Base-by-base conservation (phyloP, 2,888 invertebrate species). In the Eristalis intricaria region DNA sequence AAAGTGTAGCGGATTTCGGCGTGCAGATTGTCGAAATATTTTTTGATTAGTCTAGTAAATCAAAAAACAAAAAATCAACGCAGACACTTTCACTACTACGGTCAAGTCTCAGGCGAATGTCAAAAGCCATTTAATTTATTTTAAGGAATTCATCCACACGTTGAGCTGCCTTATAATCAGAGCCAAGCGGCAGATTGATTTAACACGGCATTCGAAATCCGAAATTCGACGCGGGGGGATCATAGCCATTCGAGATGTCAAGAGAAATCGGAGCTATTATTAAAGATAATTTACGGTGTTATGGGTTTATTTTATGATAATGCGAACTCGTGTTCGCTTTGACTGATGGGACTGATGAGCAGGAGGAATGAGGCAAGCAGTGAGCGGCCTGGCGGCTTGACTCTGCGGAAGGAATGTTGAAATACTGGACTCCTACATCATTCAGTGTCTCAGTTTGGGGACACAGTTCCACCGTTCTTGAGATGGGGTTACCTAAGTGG, bases 241-340 rank as follows among this genome's bases (percentile, higher is more conserved):
- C 13, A 60, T 13, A 60, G 60, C 15, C 13, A 23, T 60, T 23
- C 13, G 60, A 26, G 23, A 60, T 60, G 60, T 60, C 60, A 60
- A 60, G 60, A 26, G 60, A 60, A 60, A 60, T 60, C 60, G 60
- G 26, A 29, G 26, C 60, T 60, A 29, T 60, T 23, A 60, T 60
- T 60, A 60, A 60, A 60, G 60, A 29, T 26, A 60, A 60, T 26
- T 26, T 13, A 15, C 19, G 43, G 50, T 50, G 50, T 19, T 50
- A 50, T 60, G 23, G 23, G 26, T 23, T 60, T 23, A 50, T 50
- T 43, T 43, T 43, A 43, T 43, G 43, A 15, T 43, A 43, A 43
- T n/a, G 1, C 43, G n/a, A n/a, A n/a, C n/a, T 43, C 43, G n/a
- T 43, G 43, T 43, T 43, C 43, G n/a, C 43, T 43, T n/a, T 50